phyloP scores from a whole-genome alignment of 2,888 invertebrate species.

The Lottia gigantea region DNA sequence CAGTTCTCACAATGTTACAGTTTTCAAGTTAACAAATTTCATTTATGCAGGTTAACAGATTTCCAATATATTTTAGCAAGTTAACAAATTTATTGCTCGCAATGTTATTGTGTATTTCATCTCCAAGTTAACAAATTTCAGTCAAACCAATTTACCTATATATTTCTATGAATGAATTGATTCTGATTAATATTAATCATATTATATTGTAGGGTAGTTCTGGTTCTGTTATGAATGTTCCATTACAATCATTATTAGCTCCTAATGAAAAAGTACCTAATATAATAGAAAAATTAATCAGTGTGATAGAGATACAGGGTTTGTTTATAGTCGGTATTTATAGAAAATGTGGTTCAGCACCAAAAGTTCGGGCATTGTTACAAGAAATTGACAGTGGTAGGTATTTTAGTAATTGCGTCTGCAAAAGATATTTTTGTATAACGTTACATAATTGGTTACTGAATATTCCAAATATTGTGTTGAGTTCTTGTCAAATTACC shows the following conservation, averaged over 20 bases:
- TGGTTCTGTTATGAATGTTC: slow-evolving; percentile 80
- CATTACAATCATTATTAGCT: slow-evolving; percentile 76
- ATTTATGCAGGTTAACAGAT: too few species aligned
- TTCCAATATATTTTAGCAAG: too few species aligned
- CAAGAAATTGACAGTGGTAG: slow-evolving; percentile 64
- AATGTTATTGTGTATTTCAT: too few species aligned
- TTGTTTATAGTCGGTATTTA: slow-evolving; percentile 93
- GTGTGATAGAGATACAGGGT: slow-evolving; percentile 90
- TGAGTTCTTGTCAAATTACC: too few species aligned
- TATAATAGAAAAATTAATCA: slow-evolving; percentile 88
- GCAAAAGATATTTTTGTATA: too few species aligned
- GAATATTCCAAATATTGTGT: too few species aligned
- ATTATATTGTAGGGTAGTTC: slow-evolving; percentile 31
- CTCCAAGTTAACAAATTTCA: neutral
- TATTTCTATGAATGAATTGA: neutral
- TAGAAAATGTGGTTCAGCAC: slow-evolving; percentile 80
- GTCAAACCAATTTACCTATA: slow-evolving; percentile 25
- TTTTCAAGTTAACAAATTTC: too few species aligned
- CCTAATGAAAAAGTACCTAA: slow-evolving; percentile 79
- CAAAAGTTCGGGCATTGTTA: slow-evolving; percentile 68
- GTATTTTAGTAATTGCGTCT: neutral
- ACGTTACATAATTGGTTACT: too few species aligned
- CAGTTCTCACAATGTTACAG: too few species aligned
- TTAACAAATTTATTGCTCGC: too few species aligned
- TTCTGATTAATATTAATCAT: neutral